These are phyloP conservation scores for Girardinus metallicus DNA, from an alignment of 2,797 vertebrate genomes.

Conservation along the genomic window DNA sequence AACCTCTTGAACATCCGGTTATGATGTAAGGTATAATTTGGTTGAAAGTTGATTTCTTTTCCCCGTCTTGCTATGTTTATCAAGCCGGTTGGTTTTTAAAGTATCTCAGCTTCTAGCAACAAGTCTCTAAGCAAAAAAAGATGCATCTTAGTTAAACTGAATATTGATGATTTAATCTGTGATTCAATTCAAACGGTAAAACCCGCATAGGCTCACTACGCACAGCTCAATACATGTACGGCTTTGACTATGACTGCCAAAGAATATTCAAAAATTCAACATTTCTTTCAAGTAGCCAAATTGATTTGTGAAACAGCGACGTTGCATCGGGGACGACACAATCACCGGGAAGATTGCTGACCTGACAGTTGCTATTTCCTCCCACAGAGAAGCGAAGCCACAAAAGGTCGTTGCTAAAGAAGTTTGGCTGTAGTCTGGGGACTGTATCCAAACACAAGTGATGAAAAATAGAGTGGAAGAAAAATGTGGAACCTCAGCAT, in stretches of 20 bases:
- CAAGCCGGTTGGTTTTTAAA: neutral
- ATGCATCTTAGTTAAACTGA: neutral
- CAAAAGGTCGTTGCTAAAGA: neutral
- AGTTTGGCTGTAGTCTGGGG: neutral
- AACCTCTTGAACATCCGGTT: neutral
- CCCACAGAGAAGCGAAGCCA: neutral
- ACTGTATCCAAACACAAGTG: neutral
- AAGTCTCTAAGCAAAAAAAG: neutral
- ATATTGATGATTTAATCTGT: neutral
- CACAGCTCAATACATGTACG: neutral
- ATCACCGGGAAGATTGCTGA: neutral
- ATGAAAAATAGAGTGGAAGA: neutral
- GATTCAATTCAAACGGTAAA: neutral
- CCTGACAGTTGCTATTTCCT: neutral
- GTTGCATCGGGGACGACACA: neutral
- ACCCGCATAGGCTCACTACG: neutral
- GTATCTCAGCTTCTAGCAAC: neutral
- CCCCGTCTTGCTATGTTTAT: neutral
- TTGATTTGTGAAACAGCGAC: neutral
- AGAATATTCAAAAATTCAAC: neutral
- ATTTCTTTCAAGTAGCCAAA: neutral
- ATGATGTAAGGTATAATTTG: neutral
- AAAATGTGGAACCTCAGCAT: neutral
- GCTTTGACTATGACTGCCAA: neutral
- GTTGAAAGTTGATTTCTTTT: neutral